Evolutionary conservation across 2,797 vertebrate species (phyloP).

Genomic region (Hafferia zeledoni): DNA sequence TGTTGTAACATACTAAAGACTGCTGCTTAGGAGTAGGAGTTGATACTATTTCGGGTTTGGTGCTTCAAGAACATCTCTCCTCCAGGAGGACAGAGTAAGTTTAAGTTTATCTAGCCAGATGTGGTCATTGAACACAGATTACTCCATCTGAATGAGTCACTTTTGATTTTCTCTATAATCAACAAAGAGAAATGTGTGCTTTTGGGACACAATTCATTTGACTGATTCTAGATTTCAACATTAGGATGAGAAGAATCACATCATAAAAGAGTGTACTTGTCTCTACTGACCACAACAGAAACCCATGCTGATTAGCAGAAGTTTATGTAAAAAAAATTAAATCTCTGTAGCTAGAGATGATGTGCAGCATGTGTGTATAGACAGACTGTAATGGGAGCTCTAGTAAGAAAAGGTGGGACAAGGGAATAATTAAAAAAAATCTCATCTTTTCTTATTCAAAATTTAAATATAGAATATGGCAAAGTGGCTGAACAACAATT

Average conservation of each 20-base stretch:
- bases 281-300: not conserved
- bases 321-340: not conserved
- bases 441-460: constrained; percentile 36
- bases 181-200: not conserved
- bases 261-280: not conserved
- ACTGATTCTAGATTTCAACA: not conserved
- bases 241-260: not conserved
- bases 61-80: not conserved
- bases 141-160: not conserved
- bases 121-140: not conserved
- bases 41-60: not conserved
- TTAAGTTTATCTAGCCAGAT: not conserved
- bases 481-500: constrained; percentile 41
- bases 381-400: constrained; percentile 22
- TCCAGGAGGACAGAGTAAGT: not conserved
- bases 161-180: constrained; percentile 20
- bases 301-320: not conserved
- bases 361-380: not conserved
- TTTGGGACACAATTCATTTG: constrained; percentile 11
- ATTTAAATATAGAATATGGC: constrained; percentile 32
- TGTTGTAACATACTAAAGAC: not conserved
- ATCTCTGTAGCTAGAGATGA: not conserved
- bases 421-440: constrained; percentile 48
- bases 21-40: not conserved
- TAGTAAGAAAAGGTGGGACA: constrained; percentile 1